phyloP scores from a whole-genome alignment of 2,888 invertebrate species.

The Mesoligia furuncula region DNA sequence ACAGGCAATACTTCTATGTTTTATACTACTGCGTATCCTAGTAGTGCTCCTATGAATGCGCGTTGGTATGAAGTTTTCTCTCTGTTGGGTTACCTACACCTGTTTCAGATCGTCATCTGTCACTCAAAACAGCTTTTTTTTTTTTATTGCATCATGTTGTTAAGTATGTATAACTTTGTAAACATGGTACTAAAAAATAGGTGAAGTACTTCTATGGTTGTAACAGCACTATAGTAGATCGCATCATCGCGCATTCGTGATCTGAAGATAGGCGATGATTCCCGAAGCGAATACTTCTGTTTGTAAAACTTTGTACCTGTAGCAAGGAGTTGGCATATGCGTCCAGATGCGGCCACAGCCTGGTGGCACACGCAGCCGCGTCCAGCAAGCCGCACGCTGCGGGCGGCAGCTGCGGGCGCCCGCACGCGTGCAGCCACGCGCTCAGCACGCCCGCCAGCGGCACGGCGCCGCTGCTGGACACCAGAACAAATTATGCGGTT shows the following conservation, averaged over 20 bases:
- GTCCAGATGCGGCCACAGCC: conserved; percentile 65
- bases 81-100: not conserved
- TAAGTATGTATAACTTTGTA: not conserved
- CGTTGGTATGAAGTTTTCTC: not conserved
- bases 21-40: not conserved
- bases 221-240: conserved; percentile 1
- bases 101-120: not conserved
- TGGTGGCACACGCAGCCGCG: conserved; percentile 45
- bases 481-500: not conserved
- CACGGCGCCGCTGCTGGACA: conserved; percentile 39
- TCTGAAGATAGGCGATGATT: not conserved
- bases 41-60: not conserved
- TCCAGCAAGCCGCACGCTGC: conserved; percentile 72
- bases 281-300: not conserved
- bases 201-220: not conserved
- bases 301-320: conserved; percentile 62
- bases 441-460: conserved; percentile 60
- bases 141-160: too few relatives aligned
- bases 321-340: conserved; percentile 65
- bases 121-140: too few relatives aligned
- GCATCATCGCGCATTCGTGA: not conserved
- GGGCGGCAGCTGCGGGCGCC: conserved; percentile 65
- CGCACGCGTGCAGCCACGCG: conserved; percentile 80
- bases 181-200: not conserved
- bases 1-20: not conserved